Evolutionary conservation across 2,797 vertebrate genomes (phyloP).

Genomic region (Anabas testudineus): DNA sequence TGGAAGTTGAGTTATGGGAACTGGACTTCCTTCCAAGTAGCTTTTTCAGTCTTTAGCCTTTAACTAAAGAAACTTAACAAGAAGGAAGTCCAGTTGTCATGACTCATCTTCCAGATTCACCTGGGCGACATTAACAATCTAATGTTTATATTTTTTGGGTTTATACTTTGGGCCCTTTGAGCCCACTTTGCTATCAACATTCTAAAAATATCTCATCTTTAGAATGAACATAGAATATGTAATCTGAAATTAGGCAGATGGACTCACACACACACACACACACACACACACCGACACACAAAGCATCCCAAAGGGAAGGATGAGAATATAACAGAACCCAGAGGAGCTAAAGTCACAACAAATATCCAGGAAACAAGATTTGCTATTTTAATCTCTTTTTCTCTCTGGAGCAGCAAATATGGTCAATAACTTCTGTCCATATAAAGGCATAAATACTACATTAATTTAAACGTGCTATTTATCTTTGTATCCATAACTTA

Average conservation of each 20-base stretch:
- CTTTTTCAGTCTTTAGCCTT: no score
- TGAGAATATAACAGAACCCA: constrained; percentile 5
- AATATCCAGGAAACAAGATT: constrained; percentile 11
- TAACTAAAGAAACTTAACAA: no score
- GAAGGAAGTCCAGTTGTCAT: no score
- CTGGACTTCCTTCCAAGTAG: no score
- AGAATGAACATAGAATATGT: constrained; percentile 50
- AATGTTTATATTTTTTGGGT: constrained; percentile 1
- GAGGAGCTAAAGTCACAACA: constrained; percentile 7
- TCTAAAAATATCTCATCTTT: no score
- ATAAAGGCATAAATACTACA: no score
- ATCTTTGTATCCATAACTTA: background rate
- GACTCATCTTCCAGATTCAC: no score
- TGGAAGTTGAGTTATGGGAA: no score
- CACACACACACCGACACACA: constrained; percentile 1
- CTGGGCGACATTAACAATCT: no score
- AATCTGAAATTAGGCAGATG: constrained; percentile 22
- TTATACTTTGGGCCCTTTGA: background rate
- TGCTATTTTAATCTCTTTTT: constrained; percentile 12
- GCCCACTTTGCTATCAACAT: constrained; percentile 17
- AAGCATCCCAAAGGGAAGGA: constrained; percentile 36
- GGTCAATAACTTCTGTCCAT: background rate
- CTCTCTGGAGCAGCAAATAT: background rate
- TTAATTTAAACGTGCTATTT: background rate
- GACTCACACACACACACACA: constrained; percentile 25